These are phyloP conservation scores for Trogon melanurus DNA, from an alignment of 2,113 vertebrate species.

Conservation along the genomic window DNA sequence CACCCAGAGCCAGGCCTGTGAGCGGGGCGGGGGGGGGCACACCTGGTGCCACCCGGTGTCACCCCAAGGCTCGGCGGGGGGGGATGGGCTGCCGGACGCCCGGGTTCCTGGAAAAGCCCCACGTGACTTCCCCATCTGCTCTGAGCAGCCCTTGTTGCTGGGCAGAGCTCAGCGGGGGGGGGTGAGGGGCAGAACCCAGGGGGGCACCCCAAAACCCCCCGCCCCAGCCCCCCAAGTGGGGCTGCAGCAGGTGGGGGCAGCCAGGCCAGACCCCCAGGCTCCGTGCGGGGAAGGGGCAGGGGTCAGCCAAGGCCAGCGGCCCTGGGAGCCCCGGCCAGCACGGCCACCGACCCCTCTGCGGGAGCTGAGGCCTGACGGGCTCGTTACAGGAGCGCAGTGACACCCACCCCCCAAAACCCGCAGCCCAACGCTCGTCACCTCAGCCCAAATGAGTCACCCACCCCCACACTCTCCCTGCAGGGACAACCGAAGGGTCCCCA, in stretches of 20 bases:
- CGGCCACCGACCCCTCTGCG: not conserved
- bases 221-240: not conserved
- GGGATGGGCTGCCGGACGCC: not conserved
- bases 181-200: not conserved
- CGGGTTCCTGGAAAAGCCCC: not conserved
- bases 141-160: not conserved
- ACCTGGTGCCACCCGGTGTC: not conserved
- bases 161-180: not conserved
- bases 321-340: not conserved
- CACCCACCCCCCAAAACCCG: not conserved
- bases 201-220: not conserved
- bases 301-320: not conserved
- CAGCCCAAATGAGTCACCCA: too few species aligned
- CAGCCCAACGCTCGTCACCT: too few species aligned
- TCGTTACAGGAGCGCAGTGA: not conserved
- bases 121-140: not conserved
- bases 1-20: too few species aligned
- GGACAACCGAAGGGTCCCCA: not conserved
- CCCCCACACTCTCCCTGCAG: accelerated
- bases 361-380: not conserved
- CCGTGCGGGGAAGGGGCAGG: too few species aligned
- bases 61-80: not conserved
- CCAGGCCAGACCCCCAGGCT: not conserved
- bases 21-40: not conserved
- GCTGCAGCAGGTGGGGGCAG: too few species aligned